Evolutionary conservation across 1,140 invertebrate species (phyloP).

Genomic region (Heliconius hermathena): DNA sequence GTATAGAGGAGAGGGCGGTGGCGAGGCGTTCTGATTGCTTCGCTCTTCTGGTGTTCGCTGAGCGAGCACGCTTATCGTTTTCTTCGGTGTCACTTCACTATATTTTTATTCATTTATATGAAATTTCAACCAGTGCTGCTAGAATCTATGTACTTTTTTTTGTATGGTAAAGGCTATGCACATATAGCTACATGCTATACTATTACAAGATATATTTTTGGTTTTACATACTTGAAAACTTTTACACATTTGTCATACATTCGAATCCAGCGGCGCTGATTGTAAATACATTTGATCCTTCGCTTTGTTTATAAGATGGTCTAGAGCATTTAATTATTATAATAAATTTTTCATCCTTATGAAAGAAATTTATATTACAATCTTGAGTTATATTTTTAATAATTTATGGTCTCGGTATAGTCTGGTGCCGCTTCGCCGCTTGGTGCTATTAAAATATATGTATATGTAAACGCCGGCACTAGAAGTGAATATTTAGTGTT

Average conservation of each 20-base stretch:
- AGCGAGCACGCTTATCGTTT: background rate
- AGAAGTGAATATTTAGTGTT: background rate
- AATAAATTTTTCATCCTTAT: slow-evolving; percentile 23
- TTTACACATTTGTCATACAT: background rate
- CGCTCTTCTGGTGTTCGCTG: background rate
- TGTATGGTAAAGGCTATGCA: background rate
- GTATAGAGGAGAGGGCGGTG: background rate
- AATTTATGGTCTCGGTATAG: slow-evolving; percentile 19
- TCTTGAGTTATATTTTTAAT: slow-evolving; percentile 22
- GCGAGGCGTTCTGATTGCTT: background rate
- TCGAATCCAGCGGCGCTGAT: background rate
- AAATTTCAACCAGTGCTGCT: background rate
- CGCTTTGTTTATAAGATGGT: slow-evolving; percentile 40
- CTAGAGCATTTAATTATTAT: slow-evolving; percentile 45
- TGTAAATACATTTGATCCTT: slow-evolving; percentile 18
- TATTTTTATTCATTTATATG: background rate
- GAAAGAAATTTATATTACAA: slow-evolving; percentile 31
- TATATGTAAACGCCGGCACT: slow-evolving; percentile 13
- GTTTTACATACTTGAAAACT: background rate
- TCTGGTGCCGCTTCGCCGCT: slow-evolving; percentile 19
- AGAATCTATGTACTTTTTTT: background rate
- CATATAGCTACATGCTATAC: background rate
- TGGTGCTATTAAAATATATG: slow-evolving; percentile 20
- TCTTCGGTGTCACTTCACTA: background rate
- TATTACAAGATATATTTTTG: background rate